phyloP scores from a whole-genome alignment of 2,888 invertebrate species.

The Hemaris fuciformis region DNA sequence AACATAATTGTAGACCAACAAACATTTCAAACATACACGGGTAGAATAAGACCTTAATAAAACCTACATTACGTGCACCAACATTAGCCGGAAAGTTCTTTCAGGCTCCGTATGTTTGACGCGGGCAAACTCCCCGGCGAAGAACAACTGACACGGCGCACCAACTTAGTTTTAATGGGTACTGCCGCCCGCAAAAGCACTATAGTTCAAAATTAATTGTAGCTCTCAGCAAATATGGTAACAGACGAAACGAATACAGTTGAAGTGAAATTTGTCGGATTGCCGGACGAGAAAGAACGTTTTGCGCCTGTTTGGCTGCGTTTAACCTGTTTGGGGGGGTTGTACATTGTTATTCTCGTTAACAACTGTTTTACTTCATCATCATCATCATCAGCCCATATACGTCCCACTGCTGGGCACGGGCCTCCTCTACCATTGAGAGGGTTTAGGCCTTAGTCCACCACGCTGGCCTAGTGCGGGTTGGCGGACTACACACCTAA shows the following conservation, averaged over 20 bases:
- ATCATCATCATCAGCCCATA: no score
- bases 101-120: not conserved
- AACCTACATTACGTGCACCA: not conserved
- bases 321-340: no score
- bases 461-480: no score
- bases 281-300: no score
- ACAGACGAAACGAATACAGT: not conserved
- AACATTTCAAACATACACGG: not conserved
- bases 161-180: slow-evolving; percentile 3
- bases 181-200: not conserved
- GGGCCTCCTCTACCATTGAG: no score
- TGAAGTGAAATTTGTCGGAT: not conserved
- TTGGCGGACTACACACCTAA: no score
- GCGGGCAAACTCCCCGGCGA: not conserved
- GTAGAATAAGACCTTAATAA: not conserved
- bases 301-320: no score
- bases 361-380: no score
- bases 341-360: no score
- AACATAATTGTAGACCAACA: no score
- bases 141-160: not conserved
- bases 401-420: no score
- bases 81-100: not conserved
- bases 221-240: not conserved
- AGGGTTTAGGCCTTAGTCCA: no score
- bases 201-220: not conserved